A percentile compares a stretch with the other conserved stretches of the same genome.
Conservation (phyloP, 2,113 vertebrate species). For the Ibidorhyncha struthersii region DNA sequence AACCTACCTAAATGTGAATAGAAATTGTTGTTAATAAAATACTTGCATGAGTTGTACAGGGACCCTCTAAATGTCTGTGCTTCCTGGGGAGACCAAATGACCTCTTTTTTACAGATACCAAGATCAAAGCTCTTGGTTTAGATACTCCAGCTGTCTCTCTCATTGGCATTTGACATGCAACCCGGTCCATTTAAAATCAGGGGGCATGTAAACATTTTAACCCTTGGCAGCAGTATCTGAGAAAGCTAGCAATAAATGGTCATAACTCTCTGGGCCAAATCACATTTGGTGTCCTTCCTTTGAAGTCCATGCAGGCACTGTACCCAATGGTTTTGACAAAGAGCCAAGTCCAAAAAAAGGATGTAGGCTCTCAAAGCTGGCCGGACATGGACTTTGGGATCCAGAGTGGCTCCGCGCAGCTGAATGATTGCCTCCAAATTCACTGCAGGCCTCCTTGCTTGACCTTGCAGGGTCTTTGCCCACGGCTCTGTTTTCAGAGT, state of each 20-base stretch:
- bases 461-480: slow-evolving; percentile 21
- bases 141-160: slow-evolving; percentile 76
- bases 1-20: slow-evolving; percentile 55
- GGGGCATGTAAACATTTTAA: slow-evolving; percentile 75
- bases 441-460: background rate
- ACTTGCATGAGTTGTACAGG: slow-evolving; percentile 68
- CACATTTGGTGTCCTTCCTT: slow-evolving; percentile 64
- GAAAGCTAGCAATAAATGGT: slow-evolving; percentile 70
- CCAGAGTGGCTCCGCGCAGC: background rate
- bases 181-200: slow-evolving; percentile 70
- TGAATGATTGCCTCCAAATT: background rate
- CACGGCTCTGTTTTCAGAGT: accelerated
- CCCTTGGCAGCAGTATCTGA: slow-evolving; percentile 71
- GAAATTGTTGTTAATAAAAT: slow-evolving; percentile 58
- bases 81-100: slow-evolving; percentile 73
- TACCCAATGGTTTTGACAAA: slow-evolving; percentile 62
- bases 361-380: slow-evolving; percentile 18
- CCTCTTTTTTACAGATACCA: slow-evolving; percentile 73
- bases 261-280: slow-evolving; percentile 35
- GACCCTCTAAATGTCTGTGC: slow-evolving; percentile 73
- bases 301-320: slow-evolving; percentile 61
- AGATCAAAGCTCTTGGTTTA: slow-evolving; percentile 77
- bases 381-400: slow-evolving; percentile 7
- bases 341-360: slow-evolving; percentile 73
- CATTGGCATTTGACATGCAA: slow-evolving; percentile 77